These are phyloP conservation scores for Phoxinus phoxinus DNA, from an alignment of 2,113 vertebrate genomes.

Conservation along the genomic window DNA sequence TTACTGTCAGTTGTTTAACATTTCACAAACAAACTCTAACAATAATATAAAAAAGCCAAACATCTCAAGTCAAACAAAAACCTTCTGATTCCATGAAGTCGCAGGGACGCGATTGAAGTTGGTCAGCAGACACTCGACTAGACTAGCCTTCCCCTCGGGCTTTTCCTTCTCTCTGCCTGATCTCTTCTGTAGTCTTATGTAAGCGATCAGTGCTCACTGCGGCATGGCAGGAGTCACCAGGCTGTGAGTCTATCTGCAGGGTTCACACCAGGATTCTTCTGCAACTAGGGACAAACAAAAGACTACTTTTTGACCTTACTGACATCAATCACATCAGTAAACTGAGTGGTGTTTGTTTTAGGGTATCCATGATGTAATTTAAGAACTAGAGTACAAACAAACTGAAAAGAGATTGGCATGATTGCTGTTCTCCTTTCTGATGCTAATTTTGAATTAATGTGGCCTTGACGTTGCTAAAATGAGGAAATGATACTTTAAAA, in stretches of 20 bases:
- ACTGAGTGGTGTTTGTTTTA: not conserved
- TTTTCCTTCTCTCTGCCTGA: constrained; percentile 3
- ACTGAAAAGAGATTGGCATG: not conserved
- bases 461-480: constrained; percentile 11
- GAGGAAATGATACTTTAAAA: not conserved
- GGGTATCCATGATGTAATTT: not conserved
- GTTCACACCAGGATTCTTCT: constrained; percentile 4
- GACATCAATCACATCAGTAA: not conserved
- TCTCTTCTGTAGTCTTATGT: constrained; percentile 40
- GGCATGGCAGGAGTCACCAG: constrained; percentile 28
- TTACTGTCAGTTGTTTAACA: too few species aligned
- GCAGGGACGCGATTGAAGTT: not conserved
- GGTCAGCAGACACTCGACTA: constrained; percentile 42
- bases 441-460: not conserved
- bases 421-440: not conserved
- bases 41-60: not conserved
- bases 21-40: not conserved
- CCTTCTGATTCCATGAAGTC: not conserved
- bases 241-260: not conserved
- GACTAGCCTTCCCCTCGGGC: constrained; percentile 17
- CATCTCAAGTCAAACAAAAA: not conserved
- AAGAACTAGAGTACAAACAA: not conserved
- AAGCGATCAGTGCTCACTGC: constrained; percentile 44
- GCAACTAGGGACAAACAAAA: not conserved
- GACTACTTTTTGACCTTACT: not conserved